Conservation (phyloP, 2,113 vertebrate species). For the Apodemus sylvaticus region DNA sequence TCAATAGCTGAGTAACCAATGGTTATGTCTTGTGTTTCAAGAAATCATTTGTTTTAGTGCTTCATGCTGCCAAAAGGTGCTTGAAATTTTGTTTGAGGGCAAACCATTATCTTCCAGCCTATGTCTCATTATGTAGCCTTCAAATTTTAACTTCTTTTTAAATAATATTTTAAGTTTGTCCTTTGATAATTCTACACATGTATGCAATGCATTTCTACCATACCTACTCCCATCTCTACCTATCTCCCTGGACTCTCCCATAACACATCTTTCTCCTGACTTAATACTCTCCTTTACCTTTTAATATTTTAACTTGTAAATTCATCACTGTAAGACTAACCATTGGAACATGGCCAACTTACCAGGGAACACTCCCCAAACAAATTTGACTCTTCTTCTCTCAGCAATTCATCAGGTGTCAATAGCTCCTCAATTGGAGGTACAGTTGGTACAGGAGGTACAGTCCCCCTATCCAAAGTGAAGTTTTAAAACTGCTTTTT, state of each 20-base stretch:
- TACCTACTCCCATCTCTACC: rapidly evolving
- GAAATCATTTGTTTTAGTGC: neutral
- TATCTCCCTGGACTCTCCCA: neutral
- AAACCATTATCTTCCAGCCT: neutral
- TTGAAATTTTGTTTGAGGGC: neutral
- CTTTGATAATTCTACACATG: neutral
- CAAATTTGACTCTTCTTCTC: neutral
- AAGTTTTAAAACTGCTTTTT: neutral
- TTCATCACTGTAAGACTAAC: neutral
- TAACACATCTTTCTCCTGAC: neutral
- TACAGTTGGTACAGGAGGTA: rapidly evolving
- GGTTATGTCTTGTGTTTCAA: neutral
- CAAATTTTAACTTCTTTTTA: neutral
- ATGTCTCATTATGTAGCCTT: neutral
- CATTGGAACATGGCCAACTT: no score
- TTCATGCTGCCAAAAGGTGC: neutral
- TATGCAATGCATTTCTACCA: neutral
- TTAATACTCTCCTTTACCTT: neutral
- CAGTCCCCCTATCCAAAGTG: no score
- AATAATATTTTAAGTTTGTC: neutral
- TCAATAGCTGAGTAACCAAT: neutral
- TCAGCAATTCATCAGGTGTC: neutral
- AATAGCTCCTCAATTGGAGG: no score
- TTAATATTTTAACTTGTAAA: neutral
- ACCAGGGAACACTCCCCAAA: no score